phyloP scores from a whole-genome alignment of 2,888 invertebrate genomes.

The Punctoribates punctum region DNA sequence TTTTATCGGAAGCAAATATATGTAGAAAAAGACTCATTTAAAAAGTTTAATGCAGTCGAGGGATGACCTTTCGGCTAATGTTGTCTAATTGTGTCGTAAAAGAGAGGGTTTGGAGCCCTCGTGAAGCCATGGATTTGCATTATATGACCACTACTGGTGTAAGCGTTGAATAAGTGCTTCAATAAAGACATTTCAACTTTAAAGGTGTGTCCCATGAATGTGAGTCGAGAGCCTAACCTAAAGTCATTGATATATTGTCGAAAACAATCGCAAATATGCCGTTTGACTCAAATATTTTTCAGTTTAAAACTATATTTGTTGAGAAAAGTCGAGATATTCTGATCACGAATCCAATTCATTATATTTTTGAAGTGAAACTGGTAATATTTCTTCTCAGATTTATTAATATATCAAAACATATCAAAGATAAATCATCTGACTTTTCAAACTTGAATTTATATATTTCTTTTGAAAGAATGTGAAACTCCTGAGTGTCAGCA shows the following conservation, averaged over 20 bases:
- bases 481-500: neutral
- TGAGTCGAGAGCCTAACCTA: constrained; percentile 1
- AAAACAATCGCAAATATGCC: neutral
- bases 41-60: neutral
- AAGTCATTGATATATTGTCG: constrained; percentile 13
- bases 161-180: constrained; percentile 29
- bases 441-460: neutral
- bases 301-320: neutral
- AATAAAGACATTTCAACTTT: constrained; percentile 28
- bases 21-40: too few relatives aligned
- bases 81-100: constrained; percentile 23
- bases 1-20: too few relatives aligned
- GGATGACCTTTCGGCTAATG: neutral
- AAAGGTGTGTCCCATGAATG: constrained; percentile 33
- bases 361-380: neutral
- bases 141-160: constrained; percentile 30
- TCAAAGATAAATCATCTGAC: neutral
- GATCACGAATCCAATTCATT: constrained; percentile 8
- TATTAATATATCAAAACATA: neutral
- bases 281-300: neutral
- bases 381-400: neutral
- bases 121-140: constrained; percentile 15
- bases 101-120: neutral
- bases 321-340: neutral
- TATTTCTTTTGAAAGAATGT: neutral